A percentile compares a stretch with the other conserved stretches of the same genome.
phyloP scores from a whole-genome alignment of 2,113 vertebrate genomes.

The Cololabis saira region DNA sequence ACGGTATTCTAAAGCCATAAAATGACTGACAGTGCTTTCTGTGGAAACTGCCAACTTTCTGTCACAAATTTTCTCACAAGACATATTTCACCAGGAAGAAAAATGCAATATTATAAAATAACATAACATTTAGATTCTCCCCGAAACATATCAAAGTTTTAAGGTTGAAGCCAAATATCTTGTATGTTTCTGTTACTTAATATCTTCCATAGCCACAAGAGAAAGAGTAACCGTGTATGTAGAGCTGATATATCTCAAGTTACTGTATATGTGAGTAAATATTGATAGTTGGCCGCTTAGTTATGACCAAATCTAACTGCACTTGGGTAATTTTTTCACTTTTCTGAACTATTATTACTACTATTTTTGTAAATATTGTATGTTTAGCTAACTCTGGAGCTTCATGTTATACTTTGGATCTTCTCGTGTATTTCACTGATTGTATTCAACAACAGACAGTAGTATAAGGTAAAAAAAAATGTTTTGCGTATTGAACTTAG shows the following conservation, averaged over 20 bases:
- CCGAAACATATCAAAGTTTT: background rate
- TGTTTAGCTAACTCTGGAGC: background rate
- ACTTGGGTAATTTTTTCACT: constrained; percentile 22
- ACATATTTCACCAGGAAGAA: background rate
- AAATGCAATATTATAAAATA: background rate
- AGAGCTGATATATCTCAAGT: too few species aligned
- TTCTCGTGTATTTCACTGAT: background rate
- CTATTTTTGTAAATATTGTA: background rate
- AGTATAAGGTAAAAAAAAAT: too few species aligned
- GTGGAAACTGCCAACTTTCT: background rate
- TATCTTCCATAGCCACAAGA: too few species aligned
- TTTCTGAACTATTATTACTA: too few species aligned
- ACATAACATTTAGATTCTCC: background rate
- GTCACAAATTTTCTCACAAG: background rate
- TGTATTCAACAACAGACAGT: background rate
- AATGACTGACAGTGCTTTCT: background rate
- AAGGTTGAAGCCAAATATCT: background rate
- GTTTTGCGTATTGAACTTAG: too few species aligned
- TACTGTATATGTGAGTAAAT: too few species aligned
- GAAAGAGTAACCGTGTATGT: too few species aligned
- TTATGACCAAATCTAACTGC: constrained; percentile 23
- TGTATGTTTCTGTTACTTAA: background rate
- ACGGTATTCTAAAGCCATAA: background rate
- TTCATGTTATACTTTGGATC: too few species aligned
- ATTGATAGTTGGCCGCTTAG: too few species aligned